Base-by-base conservation (phyloP, 2,113 vertebrate genomes). In the Podiceps cristatus region DNA sequence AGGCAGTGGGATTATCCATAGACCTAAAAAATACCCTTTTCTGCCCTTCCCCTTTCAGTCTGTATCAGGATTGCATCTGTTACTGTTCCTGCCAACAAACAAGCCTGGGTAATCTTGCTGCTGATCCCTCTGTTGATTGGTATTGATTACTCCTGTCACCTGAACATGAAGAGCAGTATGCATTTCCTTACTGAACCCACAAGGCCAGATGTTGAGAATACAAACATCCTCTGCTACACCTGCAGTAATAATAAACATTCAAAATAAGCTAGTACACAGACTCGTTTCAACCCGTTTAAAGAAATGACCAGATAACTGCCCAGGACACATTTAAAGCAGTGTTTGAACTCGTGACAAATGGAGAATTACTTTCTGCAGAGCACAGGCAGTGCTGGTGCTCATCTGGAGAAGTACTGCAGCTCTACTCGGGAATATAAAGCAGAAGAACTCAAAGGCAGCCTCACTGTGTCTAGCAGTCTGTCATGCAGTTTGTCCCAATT, bases 111-210 rank as follows among this genome's bases (percentile, higher is more conserved):
- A 80, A 83, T 88, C 72, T 88, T 64, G 45, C 62, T 90, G 58
- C 74, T 60, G 33, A 58, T 66, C 66, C 11, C 78, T 63, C 55
- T 94, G 33, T 53, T 94, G 84, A 82, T 85, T 93, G 33, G 11
- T 82, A 93, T 95, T 91, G 93, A 95, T 94, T 90, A 75, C 74
- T 82, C 40, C 53, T 79, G 81, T 90, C 60, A 59, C 55, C 50
- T 58, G 56, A 84, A 92, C 60, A 67, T 11, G 12, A 69, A 53
- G 20, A 93, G 73, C 63, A 60, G 53, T 45, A 60, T 86, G 18
- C 18, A 52, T 91, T 88, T 95, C 78, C 58, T 69, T 69, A 18
- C 7, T 69, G 71, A 76, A 37, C 24, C 58, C 78, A 42, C 22
- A 53, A 63, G 62, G 33, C 66, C 47, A 69, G 86, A 47, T 81